Evolutionary conservation across 2,888 invertebrate species (phyloP).

Genomic region (Erebia ligea): DNA sequence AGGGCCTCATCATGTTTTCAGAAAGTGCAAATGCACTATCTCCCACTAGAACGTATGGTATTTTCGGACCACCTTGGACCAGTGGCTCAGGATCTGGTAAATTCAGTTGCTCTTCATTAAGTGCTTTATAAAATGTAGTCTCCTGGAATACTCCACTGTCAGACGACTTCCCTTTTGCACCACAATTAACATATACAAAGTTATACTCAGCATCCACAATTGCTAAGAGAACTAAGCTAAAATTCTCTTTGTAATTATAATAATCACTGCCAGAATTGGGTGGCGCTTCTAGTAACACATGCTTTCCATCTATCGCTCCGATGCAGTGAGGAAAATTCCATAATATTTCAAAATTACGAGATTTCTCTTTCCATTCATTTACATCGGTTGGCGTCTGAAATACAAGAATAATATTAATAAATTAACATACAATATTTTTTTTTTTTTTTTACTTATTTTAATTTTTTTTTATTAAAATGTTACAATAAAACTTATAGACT

Average conservation of each 20-base stretch:
- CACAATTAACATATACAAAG: conserved; percentile 4
- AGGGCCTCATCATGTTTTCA: conserved; percentile 42
- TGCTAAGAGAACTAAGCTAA: conserved; percentile 4
- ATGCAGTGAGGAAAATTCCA: conserved; percentile 2
- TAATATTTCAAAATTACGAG: conserved; percentile 4
- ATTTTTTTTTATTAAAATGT: too few relatives aligned
- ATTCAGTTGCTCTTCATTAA: neutral
- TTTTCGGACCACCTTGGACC: neutral
- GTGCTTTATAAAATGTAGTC: neutral
- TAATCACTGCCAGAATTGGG: conserved; percentile 2
- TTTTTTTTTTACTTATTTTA: too few relatives aligned
- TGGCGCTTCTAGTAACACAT: neutral
- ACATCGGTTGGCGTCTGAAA: neutral
- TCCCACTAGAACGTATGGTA: conserved; percentile 4
- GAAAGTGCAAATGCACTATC: neutral
- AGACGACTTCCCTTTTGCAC: conserved; percentile 2
- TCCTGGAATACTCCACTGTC: neutral
- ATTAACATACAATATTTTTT: too few relatives aligned
- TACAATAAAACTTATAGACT: too few relatives aligned
- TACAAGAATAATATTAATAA: conserved; percentile 4
- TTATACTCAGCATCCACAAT: neutral
- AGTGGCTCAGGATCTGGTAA: neutral
- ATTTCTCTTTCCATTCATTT: neutral
- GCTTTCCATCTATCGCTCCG: neutral
- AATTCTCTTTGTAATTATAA: conserved; percentile 2